Base-by-base conservation (phyloP, 2,888 invertebrate species). In the Clanis bilineata region DNA sequence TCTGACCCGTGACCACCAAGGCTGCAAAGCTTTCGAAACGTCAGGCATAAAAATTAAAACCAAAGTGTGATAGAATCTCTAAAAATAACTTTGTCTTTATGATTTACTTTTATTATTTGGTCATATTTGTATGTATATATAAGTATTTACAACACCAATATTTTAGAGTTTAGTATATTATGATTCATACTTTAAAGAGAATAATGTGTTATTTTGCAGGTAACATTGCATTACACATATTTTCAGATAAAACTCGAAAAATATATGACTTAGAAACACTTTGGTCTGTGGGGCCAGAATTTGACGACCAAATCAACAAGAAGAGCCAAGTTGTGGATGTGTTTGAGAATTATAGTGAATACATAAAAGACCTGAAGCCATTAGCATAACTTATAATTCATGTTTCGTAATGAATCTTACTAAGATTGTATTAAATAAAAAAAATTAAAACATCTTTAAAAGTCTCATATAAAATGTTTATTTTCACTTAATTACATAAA, bases 151-250 rank as follows among this genome's bases (percentile, higher is more conserved):
- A n/a, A n/a, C n/a, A n/a, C n/a, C n/a, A n/a, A 39, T 39, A 15
- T 39, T 15, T 15, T 36, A 5, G 10, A 18, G 18, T 15, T 4
- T 41, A 6, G 7, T 9, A 43, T n/a, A 51, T 28, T n/a, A 51
- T 28, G 28, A 28, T 28, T 28, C 3, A 51, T 18, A n/a, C n/a
- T n/a, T 51, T 39, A 1, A 28, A 25, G 47, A 28, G 7, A 47
- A 15, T 47, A 28, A 47, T 47, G 28, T 28, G 25, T 47, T 7
- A 47, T 47, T 68, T 93, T 93, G 38, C 85, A 97, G 98, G 97
- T 64, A 98, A 98, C 80, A 98, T 98, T 73, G 96, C 96, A 3
- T 85, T 99, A 36, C 98, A 99, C 77, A 94, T 99, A 68, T 97
- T 98, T 85, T 94, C 95, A 32, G 92, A 93, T 10, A 92, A 94